Base-by-base conservation (phyloP, 2,888 invertebrate genomes). In the Pharmacophagus antenor region DNA sequence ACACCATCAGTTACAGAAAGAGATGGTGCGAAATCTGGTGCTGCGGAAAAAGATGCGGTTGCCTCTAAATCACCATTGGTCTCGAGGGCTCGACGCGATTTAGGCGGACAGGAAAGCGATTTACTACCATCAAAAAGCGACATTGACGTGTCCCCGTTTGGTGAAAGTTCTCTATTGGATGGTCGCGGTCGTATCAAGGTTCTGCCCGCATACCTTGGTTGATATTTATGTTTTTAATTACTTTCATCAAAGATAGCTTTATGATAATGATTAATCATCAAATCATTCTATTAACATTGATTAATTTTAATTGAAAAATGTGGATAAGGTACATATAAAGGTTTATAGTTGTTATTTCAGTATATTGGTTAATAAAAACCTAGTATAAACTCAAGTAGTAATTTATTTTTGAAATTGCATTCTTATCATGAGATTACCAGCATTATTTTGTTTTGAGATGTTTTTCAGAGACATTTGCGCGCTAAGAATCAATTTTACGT, bases 1-100 rank as follows among this genome's bases (percentile, higher is more conserved):
- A 90, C 77, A 89, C 90, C 80, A 74, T 88, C 82, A 88, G 84
- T 70, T 89, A 89, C 76, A 77, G 84, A 74, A 81, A 82, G 72
- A 79, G 79, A 75, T 74, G 82, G 62, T 84, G 82, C 70, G 82
- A 80, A 27, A 46, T 88, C 84, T 86, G 88, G 84, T 88, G 88
- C 78, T 88, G 83, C 67, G 88, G 89, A 0, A 77, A 77, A 70
- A 77, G 82, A 31, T 82, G 79, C 68, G 82, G 85, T 77, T 82
- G 82, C 72, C 69, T 73, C 80, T 86, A 75, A 83, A 68, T 12
- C 63, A 31, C 41, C 22, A 1, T 67, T 64, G 0, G 67, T 62
- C 6, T 15, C 58, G 21, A 66, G 63, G 70, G 27, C 42, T 44
- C 84, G 87, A 1, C 82, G 90, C 41, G 84, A 80, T 10, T 49